Evolutionary conservation across 92 coral and sea anemone species (phyloP).

Genomic region (Heteractis magnifica): DNA sequence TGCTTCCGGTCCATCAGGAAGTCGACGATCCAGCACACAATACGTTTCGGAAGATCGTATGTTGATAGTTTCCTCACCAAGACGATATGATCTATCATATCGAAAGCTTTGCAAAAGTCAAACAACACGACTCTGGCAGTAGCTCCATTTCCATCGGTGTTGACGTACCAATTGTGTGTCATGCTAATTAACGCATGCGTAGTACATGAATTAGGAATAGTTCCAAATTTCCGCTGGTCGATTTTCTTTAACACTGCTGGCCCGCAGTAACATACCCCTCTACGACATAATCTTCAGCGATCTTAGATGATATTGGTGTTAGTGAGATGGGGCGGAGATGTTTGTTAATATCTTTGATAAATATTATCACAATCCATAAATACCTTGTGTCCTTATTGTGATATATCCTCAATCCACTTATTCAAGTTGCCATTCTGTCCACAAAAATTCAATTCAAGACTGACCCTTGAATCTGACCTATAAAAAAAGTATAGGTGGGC

Average conservation of each 20-base stretch:
- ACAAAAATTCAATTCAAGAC: conserved; percentile 45
- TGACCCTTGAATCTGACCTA: conserved; percentile 50
- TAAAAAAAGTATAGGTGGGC: conserved; percentile 54
- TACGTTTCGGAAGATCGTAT: not conserved
- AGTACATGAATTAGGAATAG: not conserved
- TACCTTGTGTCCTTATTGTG: conserved; percentile 31
- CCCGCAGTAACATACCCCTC: too few species aligned
- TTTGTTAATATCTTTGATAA: too few species aligned
- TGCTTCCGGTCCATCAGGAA: conserved; percentile 7
- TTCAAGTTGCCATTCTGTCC: conserved; percentile 38
- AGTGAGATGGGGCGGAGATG: too few species aligned
- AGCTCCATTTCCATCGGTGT: conserved; percentile 34
- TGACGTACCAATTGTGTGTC: not conserved
- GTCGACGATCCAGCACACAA: conserved; percentile 22
- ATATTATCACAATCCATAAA: conserved; percentile 34
- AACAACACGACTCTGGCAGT: conserved; percentile 27
- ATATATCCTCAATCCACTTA: conserved; percentile 41
- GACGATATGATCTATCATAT: conserved; percentile 27
- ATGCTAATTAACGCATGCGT: not conserved
- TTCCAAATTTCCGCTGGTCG: not conserved
- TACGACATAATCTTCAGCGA: too few species aligned
- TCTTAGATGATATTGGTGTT: too few species aligned
- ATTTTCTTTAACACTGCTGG: too few species aligned
- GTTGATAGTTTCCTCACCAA: conserved; percentile 11
- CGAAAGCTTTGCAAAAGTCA: conserved; percentile 46